These are phyloP conservation scores for Synergus umbraculus DNA, from an alignment of 2,888 invertebrate species.

Conservation along the genomic window DNA sequence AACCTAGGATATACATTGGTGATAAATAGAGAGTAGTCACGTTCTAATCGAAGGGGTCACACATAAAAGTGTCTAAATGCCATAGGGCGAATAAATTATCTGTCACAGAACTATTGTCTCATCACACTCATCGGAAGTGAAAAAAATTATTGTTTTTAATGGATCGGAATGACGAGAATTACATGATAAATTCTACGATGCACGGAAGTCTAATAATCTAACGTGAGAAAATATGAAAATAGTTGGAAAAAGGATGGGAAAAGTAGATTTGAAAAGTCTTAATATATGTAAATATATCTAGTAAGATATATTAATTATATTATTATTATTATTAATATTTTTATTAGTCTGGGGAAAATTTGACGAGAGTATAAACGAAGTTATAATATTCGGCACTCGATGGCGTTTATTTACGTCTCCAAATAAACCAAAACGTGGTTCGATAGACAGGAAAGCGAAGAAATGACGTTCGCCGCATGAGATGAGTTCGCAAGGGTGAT, in stretches of 20 bases:
- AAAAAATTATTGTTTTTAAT: neutral
- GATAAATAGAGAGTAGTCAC: neutral
- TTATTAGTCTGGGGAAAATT: too few relatives aligned
- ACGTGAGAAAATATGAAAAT: neutral
- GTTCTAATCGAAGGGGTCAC: constrained; percentile 20
- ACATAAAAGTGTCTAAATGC: neutral
- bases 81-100: neutral
- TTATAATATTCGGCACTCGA: neutral
- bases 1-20: constrained; percentile 11
- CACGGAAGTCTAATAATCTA: neutral
- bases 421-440: neutral
- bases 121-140: neutral
- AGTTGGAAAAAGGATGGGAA: neutral
- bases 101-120: neutral
- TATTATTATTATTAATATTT: too few relatives aligned
- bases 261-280: neutral
- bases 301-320: too few relatives aligned
- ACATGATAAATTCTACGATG: too few relatives aligned
- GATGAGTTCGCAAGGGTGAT: constrained; percentile 1
- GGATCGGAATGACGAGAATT: too few relatives aligned
- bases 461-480: neutral
- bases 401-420: neutral
- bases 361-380: too few relatives aligned
- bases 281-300: too few relatives aligned
- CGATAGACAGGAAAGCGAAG: neutral